Percentiles rank a stretch among this genome's conserved stretches.
Conservation (phyloP, 2,797 vertebrate species). For the Sebastes vulpes region DNA sequence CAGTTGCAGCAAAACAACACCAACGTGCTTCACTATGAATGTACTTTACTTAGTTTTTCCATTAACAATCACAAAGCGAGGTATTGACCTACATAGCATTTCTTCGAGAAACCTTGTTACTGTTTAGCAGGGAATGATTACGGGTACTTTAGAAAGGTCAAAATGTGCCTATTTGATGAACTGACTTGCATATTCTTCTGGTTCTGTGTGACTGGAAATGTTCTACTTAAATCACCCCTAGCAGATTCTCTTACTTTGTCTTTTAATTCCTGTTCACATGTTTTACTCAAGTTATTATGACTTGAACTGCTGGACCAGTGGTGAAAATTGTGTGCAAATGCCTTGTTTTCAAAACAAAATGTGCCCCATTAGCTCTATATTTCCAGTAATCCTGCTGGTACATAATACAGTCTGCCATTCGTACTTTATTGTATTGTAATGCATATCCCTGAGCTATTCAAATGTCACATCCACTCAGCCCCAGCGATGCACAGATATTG, state of each 20-base stretch:
- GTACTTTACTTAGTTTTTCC: background rate
- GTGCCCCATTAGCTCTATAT: background rate
- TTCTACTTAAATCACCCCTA: background rate
- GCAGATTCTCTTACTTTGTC: background rate
- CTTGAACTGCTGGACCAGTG: background rate
- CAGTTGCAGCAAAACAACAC: background rate
- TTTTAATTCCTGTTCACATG: background rate
- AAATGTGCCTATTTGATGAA: conserved; percentile 8
- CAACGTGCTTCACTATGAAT: background rate
- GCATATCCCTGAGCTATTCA: conserved; percentile 32
- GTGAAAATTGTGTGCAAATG: conserved; percentile 2
- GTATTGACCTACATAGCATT: background rate
- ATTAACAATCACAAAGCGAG: background rate
- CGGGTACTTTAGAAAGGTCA: background rate
- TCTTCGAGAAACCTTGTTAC: background rate
- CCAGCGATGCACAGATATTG: conserved; percentile 27
- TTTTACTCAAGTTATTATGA: background rate
- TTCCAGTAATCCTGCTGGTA: background rate
- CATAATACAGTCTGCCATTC: conserved; percentile 18
- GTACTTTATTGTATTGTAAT: conserved; percentile 25
- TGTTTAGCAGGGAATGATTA: background rate
- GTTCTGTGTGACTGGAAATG: background rate
- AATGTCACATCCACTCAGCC: conserved; percentile 49
- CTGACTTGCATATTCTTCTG: background rate
- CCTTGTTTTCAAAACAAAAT: conserved; percentile 13